Evolutionary conservation across 1,140 invertebrate species (phyloP).

Genomic region (Radopholus similis): DNA sequence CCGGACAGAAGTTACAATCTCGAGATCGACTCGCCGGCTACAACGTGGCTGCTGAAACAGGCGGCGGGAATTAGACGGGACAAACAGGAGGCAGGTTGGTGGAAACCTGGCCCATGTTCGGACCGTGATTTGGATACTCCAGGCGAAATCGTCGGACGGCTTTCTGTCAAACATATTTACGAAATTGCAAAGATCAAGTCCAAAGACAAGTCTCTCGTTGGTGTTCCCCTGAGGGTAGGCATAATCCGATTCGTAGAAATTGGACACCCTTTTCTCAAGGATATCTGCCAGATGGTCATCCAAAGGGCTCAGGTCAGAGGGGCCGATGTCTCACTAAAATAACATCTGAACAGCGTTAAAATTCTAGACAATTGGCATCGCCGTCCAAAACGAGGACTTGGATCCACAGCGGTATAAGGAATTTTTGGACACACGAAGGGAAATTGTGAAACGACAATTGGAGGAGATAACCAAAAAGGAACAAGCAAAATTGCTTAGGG

Average conservation of each 20-base stretch:
- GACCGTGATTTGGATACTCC: background rate
- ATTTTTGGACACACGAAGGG: constrained; percentile 75
- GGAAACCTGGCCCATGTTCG: background rate
- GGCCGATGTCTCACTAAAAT: background rate
- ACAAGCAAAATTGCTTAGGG: constrained; percentile 87
- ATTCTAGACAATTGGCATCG: constrained; percentile 47
- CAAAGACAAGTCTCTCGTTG: constrained; percentile 73
- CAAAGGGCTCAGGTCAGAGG: background rate
- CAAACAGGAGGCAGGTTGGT: constrained; percentile 68
- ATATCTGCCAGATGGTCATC: constrained; percentile 48
- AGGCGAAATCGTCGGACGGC: constrained; percentile 77
- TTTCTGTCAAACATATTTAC: constrained; percentile 92
- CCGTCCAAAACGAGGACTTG: constrained; percentile 72
- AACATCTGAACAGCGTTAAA: background rate
- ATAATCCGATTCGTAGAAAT: constrained; percentile 76
- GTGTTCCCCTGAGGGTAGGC: constrained; percentile 68
- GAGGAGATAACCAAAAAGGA: constrained; percentile 76
- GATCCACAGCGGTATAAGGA: constrained; percentile 76
- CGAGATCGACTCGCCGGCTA: constrained; percentile 77
- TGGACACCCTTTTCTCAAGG: constrained; percentile 18
- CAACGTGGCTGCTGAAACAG: constrained; percentile 82
- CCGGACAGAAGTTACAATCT: constrained; percentile 81
- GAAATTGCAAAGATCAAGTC: constrained; percentile 94
- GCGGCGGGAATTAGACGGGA: constrained; percentile 83
- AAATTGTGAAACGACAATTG: constrained; percentile 72